Evolutionary conservation across 2,888 invertebrate genomes (phyloP), one percentile per base, ranked within the genome.

Genomic region (Drosophila picticornis): DNA sequence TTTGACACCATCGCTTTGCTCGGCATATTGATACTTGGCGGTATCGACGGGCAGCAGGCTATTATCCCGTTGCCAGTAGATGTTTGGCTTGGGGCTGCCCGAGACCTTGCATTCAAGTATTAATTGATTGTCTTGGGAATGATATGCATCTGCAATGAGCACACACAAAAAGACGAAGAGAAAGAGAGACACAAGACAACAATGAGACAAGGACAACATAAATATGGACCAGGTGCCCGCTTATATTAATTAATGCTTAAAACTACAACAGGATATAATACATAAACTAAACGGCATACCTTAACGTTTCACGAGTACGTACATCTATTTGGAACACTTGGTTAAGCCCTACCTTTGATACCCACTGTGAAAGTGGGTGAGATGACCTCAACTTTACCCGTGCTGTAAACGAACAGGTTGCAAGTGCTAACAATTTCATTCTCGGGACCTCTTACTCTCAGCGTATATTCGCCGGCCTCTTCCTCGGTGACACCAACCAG

Each of bases 401-500:
- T 78, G 46, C 83, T 89, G 66, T 93, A 93, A 38, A 93, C 92
- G 68, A 92, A 92, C 81, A 96, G 95, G 78, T 95, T 95, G 51
- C 96, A 96, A 29, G 96, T 95, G 46, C 96, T 96, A 36, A 94
- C 94, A 7, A 95, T 94, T 61, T 95, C 94, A 46, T 97, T 97
- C 81, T 96, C 95, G 52, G 95, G 94, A 91, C 97, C 97, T 81
- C 94, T 95, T 16, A 96, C 97, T 4, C 96, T 94, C 85, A 97
- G 96, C 7, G 95, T 95, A 85, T 97, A 97, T 88, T 96, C 96
- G 19, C 96, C 97, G 16, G 96, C 95, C 91, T 97, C 97, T 66
- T 94, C 94, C 0, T 95, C 94, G 0, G 94, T 94, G 0, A 96
- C 95, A 72, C 96, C 95, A 13, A 95, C 93, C 31, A 97, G 94